These are phyloP conservation scores for Invenusta paracnida DNA, from an alignment of 2,888 invertebrate species.

Conservation along the genomic window DNA sequence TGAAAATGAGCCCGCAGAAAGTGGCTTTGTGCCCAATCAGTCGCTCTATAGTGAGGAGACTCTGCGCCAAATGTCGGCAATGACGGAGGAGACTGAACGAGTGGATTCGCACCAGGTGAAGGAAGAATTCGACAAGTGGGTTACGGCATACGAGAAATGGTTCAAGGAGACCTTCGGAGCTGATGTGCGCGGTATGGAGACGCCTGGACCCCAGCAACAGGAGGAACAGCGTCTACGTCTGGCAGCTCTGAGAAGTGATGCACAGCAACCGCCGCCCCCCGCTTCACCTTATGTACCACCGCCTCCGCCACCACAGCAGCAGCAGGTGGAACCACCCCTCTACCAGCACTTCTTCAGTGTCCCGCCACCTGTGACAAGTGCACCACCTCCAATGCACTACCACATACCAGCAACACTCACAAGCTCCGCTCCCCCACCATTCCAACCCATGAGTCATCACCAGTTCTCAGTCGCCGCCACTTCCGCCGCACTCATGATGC, in stretches of 20 bases:
- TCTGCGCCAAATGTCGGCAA: background rate
- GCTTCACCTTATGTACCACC: background rate
- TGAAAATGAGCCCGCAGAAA: background rate
- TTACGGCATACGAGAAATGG: background rate
- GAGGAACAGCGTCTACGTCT: background rate
- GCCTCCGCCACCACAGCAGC: background rate
- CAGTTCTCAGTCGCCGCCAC: background rate
- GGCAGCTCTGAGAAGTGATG: background rate
- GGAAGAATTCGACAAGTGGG: background rate
- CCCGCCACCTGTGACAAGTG: too few relatives aligned
- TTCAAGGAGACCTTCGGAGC: slow-evolving; percentile 6
- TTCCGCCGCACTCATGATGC: background rate
- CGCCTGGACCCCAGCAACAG: background rate
- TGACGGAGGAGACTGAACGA: background rate
- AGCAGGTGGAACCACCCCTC: background rate
- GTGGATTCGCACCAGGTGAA: background rate
- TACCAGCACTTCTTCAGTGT: background rate
- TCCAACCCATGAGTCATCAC: background rate
- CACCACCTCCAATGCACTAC: too few relatives aligned
- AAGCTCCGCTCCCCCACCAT: background rate
- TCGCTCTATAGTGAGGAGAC: background rate
- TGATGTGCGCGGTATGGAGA: background rate
- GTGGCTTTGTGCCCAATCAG: background rate
- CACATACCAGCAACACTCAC: too few relatives aligned
- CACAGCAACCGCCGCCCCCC: background rate